Evolutionary conservation across 2,888 invertebrate genomes (phyloP).

Genomic region (Dryocosmus kuriphilus): DNA sequence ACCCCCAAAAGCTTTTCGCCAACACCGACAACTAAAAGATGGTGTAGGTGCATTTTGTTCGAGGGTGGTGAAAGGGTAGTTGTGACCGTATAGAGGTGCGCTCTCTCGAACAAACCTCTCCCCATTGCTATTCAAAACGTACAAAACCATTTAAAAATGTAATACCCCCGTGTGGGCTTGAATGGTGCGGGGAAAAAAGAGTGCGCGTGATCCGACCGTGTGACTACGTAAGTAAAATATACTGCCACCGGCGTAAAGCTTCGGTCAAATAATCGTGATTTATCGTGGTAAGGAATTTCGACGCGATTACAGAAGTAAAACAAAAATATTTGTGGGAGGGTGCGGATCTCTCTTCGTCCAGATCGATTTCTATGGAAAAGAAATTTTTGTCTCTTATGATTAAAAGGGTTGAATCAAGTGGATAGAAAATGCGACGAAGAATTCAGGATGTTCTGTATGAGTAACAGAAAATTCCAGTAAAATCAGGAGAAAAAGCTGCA

Average conservation of each 20-base stretch:
- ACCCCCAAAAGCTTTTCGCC: constrained; percentile 30
- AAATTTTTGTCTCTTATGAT: background rate
- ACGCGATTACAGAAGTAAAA: constrained; percentile 62
- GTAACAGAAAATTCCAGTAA: no score
- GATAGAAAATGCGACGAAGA: no score
- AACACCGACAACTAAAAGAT: constrained; percentile 48
- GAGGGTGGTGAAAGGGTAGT: constrained; percentile 43
- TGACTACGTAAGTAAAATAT: constrained; percentile 78
- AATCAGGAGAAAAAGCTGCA: no score
- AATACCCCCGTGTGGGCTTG: constrained; percentile 69
- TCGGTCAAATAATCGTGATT: constrained; percentile 78
- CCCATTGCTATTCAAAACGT: constrained; percentile 78
- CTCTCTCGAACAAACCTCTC: constrained; percentile 54
- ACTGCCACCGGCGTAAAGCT: constrained; percentile 74
- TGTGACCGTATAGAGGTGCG: constrained; percentile 48
- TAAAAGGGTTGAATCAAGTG: no score
- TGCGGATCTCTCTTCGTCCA: constrained; percentile 34
- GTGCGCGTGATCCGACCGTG: constrained; percentile 74
- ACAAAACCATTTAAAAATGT: constrained; percentile 78
- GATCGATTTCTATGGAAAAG: background rate
- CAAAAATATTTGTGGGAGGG: constrained; percentile 47
- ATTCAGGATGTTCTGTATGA: no score
- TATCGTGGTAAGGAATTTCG: constrained; percentile 76
- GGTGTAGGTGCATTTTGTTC: constrained; percentile 44
- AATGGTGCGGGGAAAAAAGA: constrained; percentile 52